Percentiles rank a stretch among this genome's conserved stretches.
These are phyloP conservation scores for Leuciscus idus DNA, from an alignment of 2,113 vertebrate species.

Conservation along the genomic window DNA sequence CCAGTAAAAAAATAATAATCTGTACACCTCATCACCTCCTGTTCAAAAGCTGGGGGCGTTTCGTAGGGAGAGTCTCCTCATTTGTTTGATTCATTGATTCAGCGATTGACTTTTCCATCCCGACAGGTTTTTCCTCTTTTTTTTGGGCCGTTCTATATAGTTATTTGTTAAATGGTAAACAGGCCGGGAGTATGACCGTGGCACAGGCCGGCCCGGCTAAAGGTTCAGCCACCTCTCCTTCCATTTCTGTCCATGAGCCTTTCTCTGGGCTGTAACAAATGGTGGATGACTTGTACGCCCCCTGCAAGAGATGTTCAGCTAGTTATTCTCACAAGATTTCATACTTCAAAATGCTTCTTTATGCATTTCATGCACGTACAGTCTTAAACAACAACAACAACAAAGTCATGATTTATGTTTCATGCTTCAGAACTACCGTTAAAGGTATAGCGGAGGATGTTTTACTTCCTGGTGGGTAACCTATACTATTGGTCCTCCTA, in stretches of 20 bases:
- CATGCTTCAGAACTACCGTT: too few species aligned
- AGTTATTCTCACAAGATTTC: background rate
- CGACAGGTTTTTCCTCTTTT: slow-evolving; percentile 43
- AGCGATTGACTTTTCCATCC: slow-evolving; percentile 68
- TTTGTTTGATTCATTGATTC: slow-evolving; percentile 55
- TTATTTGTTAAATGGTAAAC: slow-evolving; percentile 97
- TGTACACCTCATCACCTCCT: slow-evolving; percentile 74
- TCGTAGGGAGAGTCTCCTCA: slow-evolving; percentile 60
- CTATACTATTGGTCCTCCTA: too few species aligned
- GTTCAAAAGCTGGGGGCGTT: slow-evolving; percentile 59
- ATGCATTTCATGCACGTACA: background rate
- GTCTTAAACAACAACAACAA: background rate
- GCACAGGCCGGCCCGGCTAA: slow-evolving; percentile 94
- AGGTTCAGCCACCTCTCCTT: slow-evolving; percentile 97
- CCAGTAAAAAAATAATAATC: slow-evolving; percentile 84
- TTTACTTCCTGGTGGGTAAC: too few species aligned
- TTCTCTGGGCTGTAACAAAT: slow-evolving; percentile 99
- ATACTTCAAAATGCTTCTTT: background rate
- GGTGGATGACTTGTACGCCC: slow-evolving; percentile 98
- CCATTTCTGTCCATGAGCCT: slow-evolving; percentile 95
- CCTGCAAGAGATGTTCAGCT: slow-evolving; percentile 77
- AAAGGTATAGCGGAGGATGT: too few species aligned
- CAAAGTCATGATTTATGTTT: too few species aligned
- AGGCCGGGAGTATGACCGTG: slow-evolving; percentile 91
- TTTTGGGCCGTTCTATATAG: slow-evolving; percentile 26